Conservation (phyloP, 2,113 vertebrate genomes). For the Prionailurus bengalensis region DNA sequence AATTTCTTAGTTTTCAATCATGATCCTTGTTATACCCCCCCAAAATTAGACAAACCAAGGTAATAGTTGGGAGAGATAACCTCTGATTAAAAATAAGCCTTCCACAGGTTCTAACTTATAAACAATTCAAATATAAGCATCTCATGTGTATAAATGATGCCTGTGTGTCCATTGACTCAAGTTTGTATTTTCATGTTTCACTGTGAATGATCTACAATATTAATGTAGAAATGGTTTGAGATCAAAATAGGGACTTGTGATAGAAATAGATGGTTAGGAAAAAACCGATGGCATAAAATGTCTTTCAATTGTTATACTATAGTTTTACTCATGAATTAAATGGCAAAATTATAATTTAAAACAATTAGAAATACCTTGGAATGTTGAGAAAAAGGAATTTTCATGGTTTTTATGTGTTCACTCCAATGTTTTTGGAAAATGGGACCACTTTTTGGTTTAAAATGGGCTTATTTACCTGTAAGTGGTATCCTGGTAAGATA, state of each 20-base stretch:
- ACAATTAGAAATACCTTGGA: not conserved
- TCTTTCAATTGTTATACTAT: not conserved
- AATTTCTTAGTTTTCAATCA: not conserved
- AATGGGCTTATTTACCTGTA: not conserved
- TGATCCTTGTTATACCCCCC: not conserved
- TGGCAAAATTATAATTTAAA: not conserved
- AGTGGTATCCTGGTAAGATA: not conserved
- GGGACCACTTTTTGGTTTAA: not conserved
- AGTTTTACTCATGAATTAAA: not conserved
- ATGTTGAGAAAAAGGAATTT: not conserved
- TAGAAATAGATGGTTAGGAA: not conserved
- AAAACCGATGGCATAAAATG: not conserved
- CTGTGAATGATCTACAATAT: not conserved
- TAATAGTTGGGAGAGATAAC: not conserved
- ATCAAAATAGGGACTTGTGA: not conserved
- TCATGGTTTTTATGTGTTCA: not conserved
- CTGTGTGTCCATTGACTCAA: not conserved
- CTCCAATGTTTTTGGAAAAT: not conserved
- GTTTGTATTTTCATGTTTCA: not conserved
- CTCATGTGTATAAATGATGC: not conserved
- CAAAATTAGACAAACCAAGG: not conserved
- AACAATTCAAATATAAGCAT: not conserved
- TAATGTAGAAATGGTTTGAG: not conserved
- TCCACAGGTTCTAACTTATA: not conserved
- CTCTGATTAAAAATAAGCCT: not conserved